A percentile compares a stretch with the other conserved stretches of the same genome.
phyloP scores from a whole-genome alignment of 37 sponge, comb jelly and placozoan genomes.

The Geodia barretti region DNA sequence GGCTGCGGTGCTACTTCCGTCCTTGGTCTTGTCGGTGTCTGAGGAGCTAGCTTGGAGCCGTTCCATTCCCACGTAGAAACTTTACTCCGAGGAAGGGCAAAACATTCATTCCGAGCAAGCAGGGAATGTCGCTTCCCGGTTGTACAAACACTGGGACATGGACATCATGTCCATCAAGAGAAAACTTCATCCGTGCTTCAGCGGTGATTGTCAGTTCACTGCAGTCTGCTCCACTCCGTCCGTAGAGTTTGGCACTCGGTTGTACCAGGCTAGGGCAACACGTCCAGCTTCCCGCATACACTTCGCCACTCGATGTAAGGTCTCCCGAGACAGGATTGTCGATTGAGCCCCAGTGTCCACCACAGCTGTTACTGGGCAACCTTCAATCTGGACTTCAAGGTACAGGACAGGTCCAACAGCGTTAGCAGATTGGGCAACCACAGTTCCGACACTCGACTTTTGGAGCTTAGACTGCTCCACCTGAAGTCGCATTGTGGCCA shows the following conservation, averaged over 20 bases:
- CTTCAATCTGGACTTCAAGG: not conserved
- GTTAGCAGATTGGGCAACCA: not conserved
- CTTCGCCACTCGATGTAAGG: not conserved
- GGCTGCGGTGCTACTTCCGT: too few species aligned
- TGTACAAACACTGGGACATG: not conserved
- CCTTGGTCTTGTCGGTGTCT: too few species aligned
- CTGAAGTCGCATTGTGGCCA: not conserved
- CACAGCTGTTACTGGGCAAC: not conserved
- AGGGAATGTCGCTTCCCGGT: too few species aligned
- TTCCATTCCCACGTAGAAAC: too few species aligned
- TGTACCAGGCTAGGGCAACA: not conserved
- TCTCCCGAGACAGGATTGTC: not conserved
- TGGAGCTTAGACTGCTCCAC: not conserved
- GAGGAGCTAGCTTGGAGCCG: too few species aligned
- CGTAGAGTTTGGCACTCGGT: not conserved
- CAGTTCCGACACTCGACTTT: not conserved
- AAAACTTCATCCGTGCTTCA: not conserved
- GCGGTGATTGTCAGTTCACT: not conserved
- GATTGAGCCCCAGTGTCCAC: not conserved
- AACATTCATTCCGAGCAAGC: too few species aligned
- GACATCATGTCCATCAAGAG: not conserved
- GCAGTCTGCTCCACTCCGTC: not conserved
- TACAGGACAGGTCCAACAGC: not conserved
- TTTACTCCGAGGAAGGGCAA: too few species aligned
- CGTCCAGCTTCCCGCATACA: not conserved